phyloP scores from a whole-genome alignment of 2,797 vertebrate species.

The Sternotherus odoratus region DNA sequence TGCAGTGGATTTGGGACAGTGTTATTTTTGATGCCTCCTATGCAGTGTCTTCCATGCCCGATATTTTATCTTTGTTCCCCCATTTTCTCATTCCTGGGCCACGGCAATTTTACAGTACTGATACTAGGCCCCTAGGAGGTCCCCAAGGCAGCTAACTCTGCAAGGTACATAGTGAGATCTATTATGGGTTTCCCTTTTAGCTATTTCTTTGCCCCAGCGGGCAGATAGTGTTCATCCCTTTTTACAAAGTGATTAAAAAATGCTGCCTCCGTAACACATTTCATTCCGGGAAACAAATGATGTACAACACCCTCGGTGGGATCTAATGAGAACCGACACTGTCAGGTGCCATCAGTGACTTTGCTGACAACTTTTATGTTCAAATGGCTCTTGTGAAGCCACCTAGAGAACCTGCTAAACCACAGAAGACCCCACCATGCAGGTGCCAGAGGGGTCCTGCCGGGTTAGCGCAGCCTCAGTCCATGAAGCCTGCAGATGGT shows the following conservation, averaged over 20 bases:
- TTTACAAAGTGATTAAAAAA: slow-evolving; percentile 62
- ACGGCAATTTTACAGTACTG: neutral
- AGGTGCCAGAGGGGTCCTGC: neutral
- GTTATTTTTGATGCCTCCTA: accelerated
- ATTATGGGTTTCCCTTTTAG: neutral
- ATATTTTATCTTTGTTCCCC: neutral
- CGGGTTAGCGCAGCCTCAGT: neutral
- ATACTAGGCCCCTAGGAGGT: accelerated
- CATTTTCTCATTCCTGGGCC: neutral
- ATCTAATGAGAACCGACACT: neutral
- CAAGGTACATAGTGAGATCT: accelerated
- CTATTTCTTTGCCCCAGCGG: neutral
- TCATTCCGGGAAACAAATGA: slow-evolving; percentile 47
- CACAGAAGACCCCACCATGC: neutral
- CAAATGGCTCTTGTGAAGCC: neutral
- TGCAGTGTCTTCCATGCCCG: accelerated
- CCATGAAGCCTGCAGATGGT: neutral
- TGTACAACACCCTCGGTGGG: slow-evolving; percentile 45
- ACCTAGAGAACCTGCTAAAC: neutral
- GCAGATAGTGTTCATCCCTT: neutral
- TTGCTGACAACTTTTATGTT: neutral
- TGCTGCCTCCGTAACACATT: slow-evolving; percentile 35
- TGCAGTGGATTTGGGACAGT: neutral
- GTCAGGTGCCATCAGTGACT: neutral
- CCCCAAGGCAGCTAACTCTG: accelerated